Evolutionary conservation across 2,797 vertebrate genomes (phyloP).

Genomic region (Sebastes hubbsi): DNA sequence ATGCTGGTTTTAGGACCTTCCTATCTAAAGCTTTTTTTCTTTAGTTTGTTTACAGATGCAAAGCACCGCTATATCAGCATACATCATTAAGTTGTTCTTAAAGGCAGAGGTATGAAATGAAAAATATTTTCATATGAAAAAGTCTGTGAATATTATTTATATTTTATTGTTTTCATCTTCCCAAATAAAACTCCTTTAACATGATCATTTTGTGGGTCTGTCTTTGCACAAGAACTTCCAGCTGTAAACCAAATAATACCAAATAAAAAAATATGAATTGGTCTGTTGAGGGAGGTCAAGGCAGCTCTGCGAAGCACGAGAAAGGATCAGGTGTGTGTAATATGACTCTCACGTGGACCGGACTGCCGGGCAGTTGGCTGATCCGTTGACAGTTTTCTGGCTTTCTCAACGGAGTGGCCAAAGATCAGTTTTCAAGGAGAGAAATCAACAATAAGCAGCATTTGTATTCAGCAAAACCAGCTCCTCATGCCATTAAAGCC

Average conservation of each 20-base stretch:
- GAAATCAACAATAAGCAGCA: slow-evolving; percentile 2
- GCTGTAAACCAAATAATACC: neutral
- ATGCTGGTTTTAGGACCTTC: slow-evolving; percentile 45
- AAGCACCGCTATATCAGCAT: slow-evolving; percentile 42
- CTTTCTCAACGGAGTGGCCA: neutral
- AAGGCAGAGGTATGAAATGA: slow-evolving; percentile 56
- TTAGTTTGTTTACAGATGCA: slow-evolving; percentile 45
- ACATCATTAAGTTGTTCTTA: slow-evolving; percentile 49
- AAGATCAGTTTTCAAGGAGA: slow-evolving; percentile 9
- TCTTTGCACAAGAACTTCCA: neutral
- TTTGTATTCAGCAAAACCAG: neutral
- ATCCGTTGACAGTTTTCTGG: slow-evolving; percentile 21
- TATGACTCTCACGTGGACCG: slow-evolving; percentile 42
- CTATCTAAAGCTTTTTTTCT: slow-evolving; percentile 26
- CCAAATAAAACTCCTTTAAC: slow-evolving; percentile 71
- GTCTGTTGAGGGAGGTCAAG: neutral
- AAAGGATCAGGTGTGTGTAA: slow-evolving; percentile 42
- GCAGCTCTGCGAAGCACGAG: slow-evolving; percentile 25
- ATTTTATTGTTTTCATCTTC: slow-evolving; percentile 76
- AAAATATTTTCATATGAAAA: slow-evolving; percentile 79
- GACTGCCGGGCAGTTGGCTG: neutral
- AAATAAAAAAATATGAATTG: neutral
- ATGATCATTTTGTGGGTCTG: slow-evolving; percentile 12
- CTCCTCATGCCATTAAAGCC: slow-evolving; percentile 18
- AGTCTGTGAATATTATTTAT: slow-evolving; percentile 82